A percentile compares a stretch with the other conserved stretches of the same genome.
phyloP scores from a whole-genome alignment of 2,797 vertebrate genomes.

The Malurus leucopterus region DNA sequence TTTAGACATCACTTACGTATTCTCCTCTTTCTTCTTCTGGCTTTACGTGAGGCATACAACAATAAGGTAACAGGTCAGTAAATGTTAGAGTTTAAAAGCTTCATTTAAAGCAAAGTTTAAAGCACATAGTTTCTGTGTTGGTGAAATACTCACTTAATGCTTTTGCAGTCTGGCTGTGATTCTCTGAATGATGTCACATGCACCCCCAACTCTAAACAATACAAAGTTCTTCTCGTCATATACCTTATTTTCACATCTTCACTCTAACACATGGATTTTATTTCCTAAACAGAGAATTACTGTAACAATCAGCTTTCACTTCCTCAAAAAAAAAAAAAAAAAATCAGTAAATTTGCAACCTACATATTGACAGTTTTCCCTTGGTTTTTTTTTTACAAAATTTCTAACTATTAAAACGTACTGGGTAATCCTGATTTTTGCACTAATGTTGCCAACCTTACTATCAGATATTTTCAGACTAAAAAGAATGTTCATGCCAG shows the following conservation, averaged over 20 bases:
- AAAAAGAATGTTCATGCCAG: background rate
- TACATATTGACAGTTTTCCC: background rate
- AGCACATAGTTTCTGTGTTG: background rate
- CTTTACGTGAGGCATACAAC: background rate
- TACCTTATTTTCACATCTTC: background rate
- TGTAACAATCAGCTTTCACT: background rate
- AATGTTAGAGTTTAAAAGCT: background rate
- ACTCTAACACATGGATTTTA: background rate
- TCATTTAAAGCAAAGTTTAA: background rate
- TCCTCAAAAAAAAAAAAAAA: background rate
- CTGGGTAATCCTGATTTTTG: background rate
- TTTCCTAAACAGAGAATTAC: slow-evolving; percentile 1
- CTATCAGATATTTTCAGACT: background rate
- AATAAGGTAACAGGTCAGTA: background rate
- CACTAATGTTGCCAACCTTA: background rate
- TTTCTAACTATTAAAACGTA: background rate
- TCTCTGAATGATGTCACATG: background rate
- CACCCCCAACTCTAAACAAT: background rate
- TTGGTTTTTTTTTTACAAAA: background rate
- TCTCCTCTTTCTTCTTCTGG: background rate
- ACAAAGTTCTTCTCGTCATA: background rate
- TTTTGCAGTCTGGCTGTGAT: background rate
- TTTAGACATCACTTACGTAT: background rate
- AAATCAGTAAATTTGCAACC: background rate
- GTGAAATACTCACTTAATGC: background rate